A percentile compares a stretch with the other conserved stretches of the same genome.
These are phyloP conservation scores for Xanthia icteritia DNA, from an alignment of 2,888 invertebrate species.

Conservation along the genomic window DNA sequence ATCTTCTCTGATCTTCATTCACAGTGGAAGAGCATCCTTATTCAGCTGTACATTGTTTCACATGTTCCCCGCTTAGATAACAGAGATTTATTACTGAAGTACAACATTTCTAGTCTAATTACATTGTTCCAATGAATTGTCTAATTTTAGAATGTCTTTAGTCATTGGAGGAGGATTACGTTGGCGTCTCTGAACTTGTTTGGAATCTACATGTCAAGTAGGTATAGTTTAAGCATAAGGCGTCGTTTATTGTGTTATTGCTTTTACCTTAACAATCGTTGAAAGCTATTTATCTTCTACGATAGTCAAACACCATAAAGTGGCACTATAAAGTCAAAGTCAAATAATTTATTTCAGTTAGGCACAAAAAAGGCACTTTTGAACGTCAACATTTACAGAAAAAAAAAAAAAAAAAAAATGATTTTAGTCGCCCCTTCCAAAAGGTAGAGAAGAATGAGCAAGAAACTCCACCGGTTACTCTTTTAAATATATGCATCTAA, in stretches of 20 bases:
- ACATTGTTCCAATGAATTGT: slow-evolving; percentile 31
- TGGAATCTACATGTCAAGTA: background rate
- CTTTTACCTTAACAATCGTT: background rate
- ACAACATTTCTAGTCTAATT: slow-evolving; percentile 45
- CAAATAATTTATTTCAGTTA: too few relatives aligned
- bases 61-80: slow-evolving; percentile 60
- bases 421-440: too few relatives aligned
- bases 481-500: background rate
- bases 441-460: too few relatives aligned
- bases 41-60: slow-evolving; percentile 34
- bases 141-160: slow-evolving; percentile 13
- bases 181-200: background rate
- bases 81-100: slow-evolving; percentile 64
- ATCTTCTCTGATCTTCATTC: background rate
- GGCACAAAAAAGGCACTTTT: too few relatives aligned
- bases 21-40: slow-evolving; percentile 46
- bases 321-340: too few relatives aligned
- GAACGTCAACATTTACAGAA: too few relatives aligned
- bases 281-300: background rate
- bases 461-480: too few relatives aligned
- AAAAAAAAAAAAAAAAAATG: too few relatives aligned
- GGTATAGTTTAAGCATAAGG: too few relatives aligned
- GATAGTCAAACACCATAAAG: background rate
- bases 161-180: background rate
- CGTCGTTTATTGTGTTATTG: background rate